Evolutionary conservation across 2,888 invertebrate species (phyloP).

Genomic region (Drosophila falleni): DNA sequence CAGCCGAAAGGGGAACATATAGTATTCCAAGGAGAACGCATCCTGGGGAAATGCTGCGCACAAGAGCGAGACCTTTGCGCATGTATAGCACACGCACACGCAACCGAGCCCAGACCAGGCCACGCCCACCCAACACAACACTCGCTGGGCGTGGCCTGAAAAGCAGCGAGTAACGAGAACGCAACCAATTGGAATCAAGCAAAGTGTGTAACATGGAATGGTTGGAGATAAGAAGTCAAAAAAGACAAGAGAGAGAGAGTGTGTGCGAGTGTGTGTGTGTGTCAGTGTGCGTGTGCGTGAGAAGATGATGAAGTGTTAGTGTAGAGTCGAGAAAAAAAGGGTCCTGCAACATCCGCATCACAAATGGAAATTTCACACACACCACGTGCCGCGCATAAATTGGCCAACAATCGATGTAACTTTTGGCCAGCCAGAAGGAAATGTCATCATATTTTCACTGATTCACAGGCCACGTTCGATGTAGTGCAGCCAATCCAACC

Average conservation of each 20-base stretch:
- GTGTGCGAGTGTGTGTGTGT: constrained; percentile 41
- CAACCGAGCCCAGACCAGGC: constrained; percentile 16
- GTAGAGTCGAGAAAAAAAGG: constrained; percentile 19
- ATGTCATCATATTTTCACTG: constrained; percentile 80
- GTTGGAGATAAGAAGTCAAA: constrained; percentile 64
- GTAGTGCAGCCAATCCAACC: constrained; percentile 37
- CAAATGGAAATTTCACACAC: constrained; percentile 66
- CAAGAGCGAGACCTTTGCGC: constrained; percentile 62
- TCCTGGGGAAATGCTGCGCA: constrained; percentile 71
- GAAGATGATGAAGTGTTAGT: constrained; percentile 58
- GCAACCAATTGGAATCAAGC: constrained; percentile 60
- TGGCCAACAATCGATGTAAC: constrained; percentile 76
- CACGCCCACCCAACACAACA: constrained; percentile 54
- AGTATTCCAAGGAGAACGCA: constrained; percentile 44
- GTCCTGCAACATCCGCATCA: constrained; percentile 52
- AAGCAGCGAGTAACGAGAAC: constrained; percentile 61
- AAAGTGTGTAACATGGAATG: constrained; percentile 58
- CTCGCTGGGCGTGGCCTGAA: constrained; percentile 51
- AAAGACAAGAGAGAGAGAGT: constrained; percentile 12
- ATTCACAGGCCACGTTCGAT: constrained; percentile 41
- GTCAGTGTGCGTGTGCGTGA: constrained; percentile 44
- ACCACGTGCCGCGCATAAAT: constrained; percentile 84
- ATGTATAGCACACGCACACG: constrained; percentile 50
- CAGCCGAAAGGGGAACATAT: constrained; percentile 64
- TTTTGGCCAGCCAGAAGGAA: constrained; percentile 68